Base-by-base conservation (phyloP, 2,888 invertebrate genomes). In the Aelia acuminata region DNA sequence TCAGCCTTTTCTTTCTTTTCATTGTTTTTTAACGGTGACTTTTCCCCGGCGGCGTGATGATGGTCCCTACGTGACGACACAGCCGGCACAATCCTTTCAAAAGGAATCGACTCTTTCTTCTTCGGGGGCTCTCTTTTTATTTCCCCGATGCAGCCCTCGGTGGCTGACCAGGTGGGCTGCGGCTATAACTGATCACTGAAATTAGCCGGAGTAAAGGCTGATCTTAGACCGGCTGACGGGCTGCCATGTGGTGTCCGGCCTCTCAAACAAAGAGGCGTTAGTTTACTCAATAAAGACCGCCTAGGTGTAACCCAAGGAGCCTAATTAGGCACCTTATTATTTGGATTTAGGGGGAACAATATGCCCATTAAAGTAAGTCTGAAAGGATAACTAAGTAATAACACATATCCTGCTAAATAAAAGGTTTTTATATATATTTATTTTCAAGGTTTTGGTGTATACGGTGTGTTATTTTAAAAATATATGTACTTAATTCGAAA, bases 11-110 rank as follows among this genome's bases (percentile, higher is more conserved):
- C 80, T 80, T 80, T 43, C 80, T 80, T 80, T 80, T 80, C 80
- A 80, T 80, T 80, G 80, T 80, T 80, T 80, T 80, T 80, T 80
- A 80, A 80, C 80, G 39, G 80, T 80, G 80, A 80, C 80, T 80
- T 80, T 80, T 80, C 80, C n/a, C 80, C 80, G 10, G 7, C 43
- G 35, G 18, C 75, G 75, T 4, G 35, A 31, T 75, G 75, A 75
- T 75, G 75, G 75, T 80, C 43, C 80, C 43, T 80, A 80, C 80
- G 80, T 80, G 80, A 80, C 80, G 80, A 80, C 80, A 80, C 80
- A 80, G 80, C 80, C 80, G 80, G 80, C 80, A 80, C 80, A 80
- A 47, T 39, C 80, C 43, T 47, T 80, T 80, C 43, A 39, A 43
- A 80, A 80, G 43, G 80, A 47, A 80, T 43, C 43, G 43, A 47